Conservation (phyloP, 2,113 vertebrate genomes). For the Equus przewalskii region DNA sequence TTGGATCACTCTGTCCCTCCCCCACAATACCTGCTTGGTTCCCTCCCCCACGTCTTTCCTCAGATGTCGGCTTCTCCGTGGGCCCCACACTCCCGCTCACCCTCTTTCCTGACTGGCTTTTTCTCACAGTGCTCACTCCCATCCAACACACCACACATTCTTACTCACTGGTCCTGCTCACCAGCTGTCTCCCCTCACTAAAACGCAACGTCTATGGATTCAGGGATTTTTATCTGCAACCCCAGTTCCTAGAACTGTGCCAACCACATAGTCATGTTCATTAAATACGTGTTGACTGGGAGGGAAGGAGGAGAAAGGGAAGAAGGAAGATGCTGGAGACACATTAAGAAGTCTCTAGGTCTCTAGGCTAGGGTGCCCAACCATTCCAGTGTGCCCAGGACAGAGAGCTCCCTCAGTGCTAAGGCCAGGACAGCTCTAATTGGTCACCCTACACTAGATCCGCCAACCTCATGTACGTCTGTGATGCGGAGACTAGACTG, state of each 20-base stretch:
- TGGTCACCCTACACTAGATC: neutral
- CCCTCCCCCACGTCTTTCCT: neutral
- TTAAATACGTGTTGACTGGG: neutral
- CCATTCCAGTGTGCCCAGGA: neutral
- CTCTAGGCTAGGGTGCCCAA: neutral
- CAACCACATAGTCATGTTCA: neutral
- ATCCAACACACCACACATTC: neutral
- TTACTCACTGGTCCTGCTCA: neutral
- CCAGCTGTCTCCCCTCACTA: neutral
- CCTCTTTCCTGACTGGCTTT: neutral
- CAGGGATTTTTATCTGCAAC: neutral
- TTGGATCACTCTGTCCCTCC: neutral
- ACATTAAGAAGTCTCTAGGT: neutral
- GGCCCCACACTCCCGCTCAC: rapidly evolving
- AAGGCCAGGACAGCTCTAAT: neutral
- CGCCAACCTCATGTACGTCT: neutral
- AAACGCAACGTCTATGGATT: neutral
- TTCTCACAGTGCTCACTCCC: neutral
- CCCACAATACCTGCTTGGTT: neutral
- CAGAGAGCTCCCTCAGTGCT: neutral
- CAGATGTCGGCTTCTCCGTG: neutral
- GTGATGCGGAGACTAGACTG: neutral
- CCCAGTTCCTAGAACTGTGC: neutral
- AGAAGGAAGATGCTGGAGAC: neutral
- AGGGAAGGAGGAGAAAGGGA: neutral